Conservation (phyloP, 2,888 invertebrate genomes). For the Pyrocoelia pectoralis region DNA sequence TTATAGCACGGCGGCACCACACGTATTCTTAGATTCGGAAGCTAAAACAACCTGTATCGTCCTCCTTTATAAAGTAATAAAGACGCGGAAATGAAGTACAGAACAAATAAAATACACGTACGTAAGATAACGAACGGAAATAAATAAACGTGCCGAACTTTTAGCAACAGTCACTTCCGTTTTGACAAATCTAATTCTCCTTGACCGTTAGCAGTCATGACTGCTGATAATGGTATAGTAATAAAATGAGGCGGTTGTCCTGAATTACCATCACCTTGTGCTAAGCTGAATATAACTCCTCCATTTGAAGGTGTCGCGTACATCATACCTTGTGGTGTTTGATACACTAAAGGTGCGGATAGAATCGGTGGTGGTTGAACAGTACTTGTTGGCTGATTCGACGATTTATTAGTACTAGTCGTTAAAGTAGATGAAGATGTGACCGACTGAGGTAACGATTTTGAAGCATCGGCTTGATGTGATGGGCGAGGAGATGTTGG, state of each 20-base stretch:
- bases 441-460: slow-evolving; percentile 25
- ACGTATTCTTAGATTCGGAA: slow-evolving; percentile 14
- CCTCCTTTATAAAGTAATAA: slow-evolving; percentile 22
- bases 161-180: slow-evolving; percentile 44
- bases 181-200: slow-evolving; percentile 46
- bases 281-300: slow-evolving; percentile 59
- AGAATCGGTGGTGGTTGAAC: slow-evolving; percentile 39
- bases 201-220: slow-evolving; percentile 62
- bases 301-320: slow-evolving; percentile 61
- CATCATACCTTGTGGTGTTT: slow-evolving; percentile 61
- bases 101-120: slow-evolving; percentile 30
- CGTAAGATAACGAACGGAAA: slow-evolving; percentile 31
- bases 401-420: slow-evolving; percentile 12
- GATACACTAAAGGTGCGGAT: slow-evolving; percentile 55
- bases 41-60: background rate
- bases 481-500: slow-evolving; percentile 24
- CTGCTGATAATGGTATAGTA: slow-evolving; percentile 74
- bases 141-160: slow-evolving; percentile 43
- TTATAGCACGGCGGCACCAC: slow-evolving; percentile 14
- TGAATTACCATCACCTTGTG: slow-evolving; percentile 52
- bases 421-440: slow-evolving; percentile 34
- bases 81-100: slow-evolving; percentile 37
- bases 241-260: slow-evolving; percentile 69
- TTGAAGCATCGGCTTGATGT: slow-evolving; percentile 22
- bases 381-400: slow-evolving; percentile 28